Evolutionary conservation across 2,113 vertebrate species (phyloP), one percentile per base, ranked within the genome.

Genomic region (Crypturellus undulatus): DNA sequence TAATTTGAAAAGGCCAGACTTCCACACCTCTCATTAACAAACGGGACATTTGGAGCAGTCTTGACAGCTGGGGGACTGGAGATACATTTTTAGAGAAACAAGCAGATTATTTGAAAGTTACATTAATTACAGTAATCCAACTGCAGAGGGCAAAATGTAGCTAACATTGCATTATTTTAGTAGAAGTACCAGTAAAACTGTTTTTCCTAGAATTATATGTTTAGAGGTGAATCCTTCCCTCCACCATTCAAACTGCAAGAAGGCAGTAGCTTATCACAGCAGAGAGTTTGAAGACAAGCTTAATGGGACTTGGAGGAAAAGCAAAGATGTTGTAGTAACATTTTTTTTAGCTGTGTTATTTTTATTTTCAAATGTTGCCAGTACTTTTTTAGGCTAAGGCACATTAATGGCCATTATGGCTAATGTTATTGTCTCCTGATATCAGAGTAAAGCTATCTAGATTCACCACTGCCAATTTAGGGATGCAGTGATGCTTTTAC

Each of bases 71-170:
- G 47, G 73, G 51, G 47, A 92, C 71, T 76, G 62, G 25, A 94
- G 51, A 1, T 0, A 70, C 77, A 67, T 45, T 88, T 77, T 81
- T 62, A 51, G 69, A 80, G 63, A 93, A 97, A 91, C 68, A 95
- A 94, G 91, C 64, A 87, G 77, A 87, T 97, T 70, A 92, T 96
- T 97, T 96, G 94, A 43, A 95, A 91, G 96, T 95, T 94, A 43
- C 43, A 96, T 96, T 94, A 43, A 43, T 43, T 43, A 43, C 13
- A 91, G 75, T 80, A 92, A 72, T 92, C 43, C 85, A 93, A 87
- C 77, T 94, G 90, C 78, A 95, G 76, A 92, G 82, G 59, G 93
- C 22, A 89, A 96, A 95, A 92, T 94, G 45, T 67, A 95, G 88
- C 81, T 94, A 96, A 95, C 93, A 24, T 47, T 69, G 54, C 8